A percentile compares a stretch with the other conserved stretches of the same genome.
phyloP scores from a whole-genome alignment of 2,113 vertebrate species.

The Diadophis punctatus region DNA sequence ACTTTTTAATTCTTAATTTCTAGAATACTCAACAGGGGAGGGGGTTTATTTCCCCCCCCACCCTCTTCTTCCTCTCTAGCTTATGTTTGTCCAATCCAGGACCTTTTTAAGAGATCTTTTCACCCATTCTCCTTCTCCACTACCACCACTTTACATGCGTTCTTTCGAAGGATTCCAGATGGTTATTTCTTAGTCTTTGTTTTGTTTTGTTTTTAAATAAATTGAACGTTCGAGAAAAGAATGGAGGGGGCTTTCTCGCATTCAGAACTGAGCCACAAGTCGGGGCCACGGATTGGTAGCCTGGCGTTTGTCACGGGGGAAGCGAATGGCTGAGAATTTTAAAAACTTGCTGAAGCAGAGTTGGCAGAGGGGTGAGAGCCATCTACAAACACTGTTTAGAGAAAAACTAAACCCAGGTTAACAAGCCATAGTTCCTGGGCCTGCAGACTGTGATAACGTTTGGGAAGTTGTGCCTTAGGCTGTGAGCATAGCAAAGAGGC shows the following conservation, averaged over 20 bases:
- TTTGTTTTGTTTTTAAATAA: conserved; percentile 71
- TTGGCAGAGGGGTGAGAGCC: background rate
- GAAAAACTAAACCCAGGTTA: background rate
- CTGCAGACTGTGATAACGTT: background rate
- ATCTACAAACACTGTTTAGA: background rate
- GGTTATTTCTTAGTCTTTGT: conserved; percentile 61
- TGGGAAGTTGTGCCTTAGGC: background rate
- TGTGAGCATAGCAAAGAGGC: background rate
- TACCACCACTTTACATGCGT: conserved; percentile 3
- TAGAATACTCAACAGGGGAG: conserved; percentile 51
- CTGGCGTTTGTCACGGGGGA: background rate
- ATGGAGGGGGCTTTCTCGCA: background rate
- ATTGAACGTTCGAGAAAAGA: conserved; percentile 64
- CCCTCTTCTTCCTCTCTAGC: background rate
- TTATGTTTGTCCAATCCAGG: conserved; percentile 62
- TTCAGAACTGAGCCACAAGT: background rate
- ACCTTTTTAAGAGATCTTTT: conserved; percentile 1
- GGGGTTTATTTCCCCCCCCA: conserved; percentile 34
- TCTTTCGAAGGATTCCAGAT: conserved; percentile 58
- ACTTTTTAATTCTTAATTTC: conserved; percentile 43
- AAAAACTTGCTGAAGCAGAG: background rate
- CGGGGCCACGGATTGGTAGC: background rate
- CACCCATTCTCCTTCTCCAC: background rate
- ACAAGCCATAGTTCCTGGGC: background rate
- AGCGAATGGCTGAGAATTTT: background rate